Base-by-base conservation (phyloP, 1,140 invertebrate genomes). In the Yoshiicerus persimilis region DNA sequence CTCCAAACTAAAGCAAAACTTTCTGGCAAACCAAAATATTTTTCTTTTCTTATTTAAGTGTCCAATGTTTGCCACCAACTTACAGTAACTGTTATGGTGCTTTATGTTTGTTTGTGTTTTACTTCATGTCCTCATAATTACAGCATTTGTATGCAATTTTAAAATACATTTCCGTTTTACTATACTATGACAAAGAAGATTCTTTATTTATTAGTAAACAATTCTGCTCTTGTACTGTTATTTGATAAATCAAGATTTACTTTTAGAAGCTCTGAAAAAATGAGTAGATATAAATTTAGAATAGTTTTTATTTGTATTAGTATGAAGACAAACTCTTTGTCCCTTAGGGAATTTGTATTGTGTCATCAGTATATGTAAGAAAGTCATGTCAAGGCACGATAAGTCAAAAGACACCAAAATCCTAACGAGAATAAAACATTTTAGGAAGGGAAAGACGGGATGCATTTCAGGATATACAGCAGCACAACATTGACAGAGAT, bases 31-130 rank as follows among this genome's bases (percentile, higher is more conserved):
- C 20, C n/a, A 56, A 56, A 56, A 56, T 56, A 56, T 56, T n/a
- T 5, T 56, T 1, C 47, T n/a, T 56, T 56, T 6, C n/a, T n/a
- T 30, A 30, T 70, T 27, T 70, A 70, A 70, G 27, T 70, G 20
- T 2, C 2, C 2, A 47, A 1, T 47, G 20, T 47, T 16, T 16
- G 20, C 41, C 20, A 70, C 66, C 30, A 70, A 47, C 20, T 70
- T 16, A 16, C 25, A 16, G 25, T 5, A 70, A 70, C 62, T 25
- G 10, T 66, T 23, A 36, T 80, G 75, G n/a, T 36, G 34, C 4
- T 80, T 80, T 80, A 80, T 80, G 75, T 80, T 80, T 80, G 75
- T 80, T 80, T 80, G 20, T n/a, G 16, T 34, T 80, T 80, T 16
- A 30, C 32, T 36, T 36, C 75, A 23, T 80, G 75, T 80, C 13